phyloP scores from a whole-genome alignment of 2,797 vertebrate species.

The Remorina albescens region DNA sequence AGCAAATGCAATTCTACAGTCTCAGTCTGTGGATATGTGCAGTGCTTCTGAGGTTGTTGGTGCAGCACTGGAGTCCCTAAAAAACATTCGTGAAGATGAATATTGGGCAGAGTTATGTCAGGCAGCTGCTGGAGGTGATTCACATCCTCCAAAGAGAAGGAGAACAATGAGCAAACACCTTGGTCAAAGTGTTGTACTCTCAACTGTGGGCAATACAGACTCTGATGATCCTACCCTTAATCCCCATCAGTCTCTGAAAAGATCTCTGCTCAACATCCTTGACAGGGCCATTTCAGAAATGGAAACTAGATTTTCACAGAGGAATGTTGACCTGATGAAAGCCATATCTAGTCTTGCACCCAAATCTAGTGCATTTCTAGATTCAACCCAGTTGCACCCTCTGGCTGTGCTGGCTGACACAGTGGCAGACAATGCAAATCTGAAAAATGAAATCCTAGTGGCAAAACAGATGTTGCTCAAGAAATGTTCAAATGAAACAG shows the following conservation, averaged over 20 bases:
- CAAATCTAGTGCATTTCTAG: too few relatives aligned
- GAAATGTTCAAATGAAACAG: conserved; percentile 17
- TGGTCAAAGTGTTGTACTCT: conserved; percentile 15
- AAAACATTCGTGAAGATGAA: conserved; percentile 19
- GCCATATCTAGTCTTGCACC: too few relatives aligned
- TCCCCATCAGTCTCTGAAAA: too few relatives aligned
- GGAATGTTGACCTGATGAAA: too few relatives aligned
- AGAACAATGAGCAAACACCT: too few relatives aligned
- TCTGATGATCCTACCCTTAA: neutral
- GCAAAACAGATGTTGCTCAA: conserved; percentile 13
- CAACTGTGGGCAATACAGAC: conserved; percentile 7
- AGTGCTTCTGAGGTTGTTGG: conserved; percentile 17
- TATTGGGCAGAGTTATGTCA: neutral
- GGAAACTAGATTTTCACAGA: too few relatives aligned
- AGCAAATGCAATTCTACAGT: conserved; percentile 38
- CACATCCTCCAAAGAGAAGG: conserved; percentile 4
- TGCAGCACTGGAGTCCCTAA: conserved; percentile 33
- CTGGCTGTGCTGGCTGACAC: too few relatives aligned
- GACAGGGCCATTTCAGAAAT: too few relatives aligned
- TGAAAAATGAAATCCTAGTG: too few relatives aligned
- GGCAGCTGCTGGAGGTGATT: neutral
- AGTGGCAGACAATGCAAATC: too few relatives aligned
- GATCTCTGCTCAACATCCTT: too few relatives aligned
- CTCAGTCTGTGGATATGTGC: conserved; percentile 23
- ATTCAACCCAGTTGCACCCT: too few relatives aligned